phyloP scores from a whole-genome alignment of 2,113 vertebrate genomes.

The Diadophis punctatus region DNA sequence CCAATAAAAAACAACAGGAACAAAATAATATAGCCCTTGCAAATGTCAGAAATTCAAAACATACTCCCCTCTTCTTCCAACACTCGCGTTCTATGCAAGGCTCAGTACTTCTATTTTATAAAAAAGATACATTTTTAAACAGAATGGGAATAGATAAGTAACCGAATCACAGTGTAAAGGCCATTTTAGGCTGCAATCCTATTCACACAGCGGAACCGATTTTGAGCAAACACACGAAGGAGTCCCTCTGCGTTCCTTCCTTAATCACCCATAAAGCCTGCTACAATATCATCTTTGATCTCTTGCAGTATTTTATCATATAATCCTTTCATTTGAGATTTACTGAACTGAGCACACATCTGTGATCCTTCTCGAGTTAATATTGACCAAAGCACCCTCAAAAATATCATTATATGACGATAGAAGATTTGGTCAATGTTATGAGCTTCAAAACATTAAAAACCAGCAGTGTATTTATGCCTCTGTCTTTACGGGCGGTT shows the following conservation, averaged over 20 bases:
- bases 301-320: constrained; percentile 4
- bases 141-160: neutral
- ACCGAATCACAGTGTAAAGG: neutral
- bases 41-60: neutral
- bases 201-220: neutral
- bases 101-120: constrained; percentile 47
- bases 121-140: neutral
- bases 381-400: neutral
- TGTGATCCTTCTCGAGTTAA: neutral
- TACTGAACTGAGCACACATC: constrained; percentile 11
- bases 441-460: constrained; percentile 21
- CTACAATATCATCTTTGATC: constrained; percentile 23
- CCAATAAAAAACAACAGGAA: neutral
- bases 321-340: constrained; percentile 3
- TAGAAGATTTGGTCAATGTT: constrained; percentile 14
- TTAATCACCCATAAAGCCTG: constrained; percentile 24
- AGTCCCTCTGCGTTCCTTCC: constrained; percentile 22
- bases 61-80: constrained; percentile 24
- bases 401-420: constrained; percentile 21
- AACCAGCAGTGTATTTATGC: neutral
- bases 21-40: neutral
- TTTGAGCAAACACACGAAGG: neutral
- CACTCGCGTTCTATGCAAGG: constrained; percentile 53
- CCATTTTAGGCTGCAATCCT: neutral
- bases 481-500: neutral